A percentile compares a stretch with the other conserved stretches of the same genome.
These are phyloP conservation scores for Melanotaenia nigrans DNA, from an alignment of 2,797 vertebrate species.

Conservation along the genomic window DNA sequence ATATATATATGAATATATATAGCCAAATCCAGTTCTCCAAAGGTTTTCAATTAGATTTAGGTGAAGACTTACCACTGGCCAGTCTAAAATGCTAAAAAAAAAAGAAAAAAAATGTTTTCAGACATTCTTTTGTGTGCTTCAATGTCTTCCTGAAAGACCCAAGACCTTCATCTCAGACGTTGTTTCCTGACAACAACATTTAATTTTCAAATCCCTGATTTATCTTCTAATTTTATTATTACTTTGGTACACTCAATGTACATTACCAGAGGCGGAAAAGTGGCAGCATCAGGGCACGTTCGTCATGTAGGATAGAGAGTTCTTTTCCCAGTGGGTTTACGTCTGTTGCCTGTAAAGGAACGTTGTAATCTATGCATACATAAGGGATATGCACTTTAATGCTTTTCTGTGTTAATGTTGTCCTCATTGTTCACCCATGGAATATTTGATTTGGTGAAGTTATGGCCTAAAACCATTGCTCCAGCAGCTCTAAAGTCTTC, in stretches of 20 bases:
- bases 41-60: neutral
- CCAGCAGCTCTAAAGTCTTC: neutral
- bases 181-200: neutral
- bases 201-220: neutral
- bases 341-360: neutral
- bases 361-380: neutral
- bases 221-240: neutral
- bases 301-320: neutral
- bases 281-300: neutral
- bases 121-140: neutral
- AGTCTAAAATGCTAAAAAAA: neutral
- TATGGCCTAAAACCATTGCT: neutral
- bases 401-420: neutral
- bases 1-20: too few species aligned
- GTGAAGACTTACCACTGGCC: neutral
- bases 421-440: neutral
- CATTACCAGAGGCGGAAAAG: neutral
- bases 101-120: neutral
- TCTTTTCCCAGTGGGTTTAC: neutral
- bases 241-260: neutral
- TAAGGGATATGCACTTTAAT: neutral
- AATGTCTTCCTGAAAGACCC: neutral
- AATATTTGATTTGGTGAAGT: neutral
- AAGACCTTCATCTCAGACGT: neutral
- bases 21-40: neutral